phyloP scores from a whole-genome alignment of 2,113 vertebrate species.

The Hepsetus odoe region DNA sequence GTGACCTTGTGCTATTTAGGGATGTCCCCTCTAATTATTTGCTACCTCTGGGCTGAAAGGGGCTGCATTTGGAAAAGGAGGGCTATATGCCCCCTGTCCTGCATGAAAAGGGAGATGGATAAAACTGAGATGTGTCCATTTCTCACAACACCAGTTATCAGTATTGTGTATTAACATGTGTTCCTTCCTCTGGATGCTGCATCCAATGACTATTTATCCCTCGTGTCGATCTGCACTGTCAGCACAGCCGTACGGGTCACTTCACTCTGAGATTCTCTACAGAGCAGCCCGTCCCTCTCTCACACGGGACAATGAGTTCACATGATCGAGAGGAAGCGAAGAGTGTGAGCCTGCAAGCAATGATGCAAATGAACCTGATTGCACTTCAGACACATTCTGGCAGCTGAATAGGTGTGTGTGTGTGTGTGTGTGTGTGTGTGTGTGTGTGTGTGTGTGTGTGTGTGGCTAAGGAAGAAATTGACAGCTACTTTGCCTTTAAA shows the following conservation, averaged over 20 bases:
- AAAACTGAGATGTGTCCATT: background rate
- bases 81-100: too few species aligned
- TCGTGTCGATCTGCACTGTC: constrained; percentile 23
- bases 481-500: background rate
- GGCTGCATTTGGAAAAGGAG: too few species aligned
- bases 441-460: background rate
- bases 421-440: background rate
- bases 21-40: too few species aligned
- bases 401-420: background rate
- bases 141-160: background rate
- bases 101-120: background rate
- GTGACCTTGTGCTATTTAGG: too few species aligned
- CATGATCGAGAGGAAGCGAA: constrained; percentile 31
- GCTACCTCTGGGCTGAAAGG: too few species aligned
- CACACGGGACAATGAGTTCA: constrained; percentile 26
- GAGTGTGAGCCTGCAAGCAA: constrained; percentile 5
- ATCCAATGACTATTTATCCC: constrained; percentile 45
- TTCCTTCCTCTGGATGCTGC: constrained; percentile 3
- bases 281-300: constrained; percentile 27
- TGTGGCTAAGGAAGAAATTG: background rate
- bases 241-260: constrained; percentile 32
- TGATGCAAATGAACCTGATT: constrained; percentile 32
- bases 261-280: constrained; percentile 30
- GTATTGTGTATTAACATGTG: constrained; percentile 8
- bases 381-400: background rate